Percentiles rank a stretch among this genome's conserved stretches.
Conservation (phyloP, 2,797 vertebrate genomes). For the Caiman crocodilus region DNA sequence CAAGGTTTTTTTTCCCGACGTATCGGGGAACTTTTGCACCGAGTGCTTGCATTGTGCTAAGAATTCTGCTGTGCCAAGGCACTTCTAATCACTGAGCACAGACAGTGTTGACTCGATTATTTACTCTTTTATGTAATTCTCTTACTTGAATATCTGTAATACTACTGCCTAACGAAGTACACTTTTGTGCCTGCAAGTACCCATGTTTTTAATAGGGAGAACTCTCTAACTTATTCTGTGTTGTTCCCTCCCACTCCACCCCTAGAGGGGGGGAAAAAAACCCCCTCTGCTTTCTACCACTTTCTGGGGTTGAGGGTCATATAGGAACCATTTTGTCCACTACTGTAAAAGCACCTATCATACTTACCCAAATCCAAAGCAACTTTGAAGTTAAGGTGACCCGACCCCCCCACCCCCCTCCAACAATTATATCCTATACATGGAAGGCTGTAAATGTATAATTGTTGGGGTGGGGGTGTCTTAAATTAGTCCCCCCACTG, state of each 20-base stretch:
- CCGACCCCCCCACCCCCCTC: too few relatives aligned
- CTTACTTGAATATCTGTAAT: background rate
- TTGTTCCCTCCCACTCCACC: background rate
- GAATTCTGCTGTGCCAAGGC: too few relatives aligned
- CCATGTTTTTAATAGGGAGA: background rate
- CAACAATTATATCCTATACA: too few relatives aligned
- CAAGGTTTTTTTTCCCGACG: too few relatives aligned
- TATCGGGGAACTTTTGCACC: too few relatives aligned
- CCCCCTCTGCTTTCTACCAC: fast-evolving
- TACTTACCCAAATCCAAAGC: background rate
- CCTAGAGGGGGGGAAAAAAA: background rate
- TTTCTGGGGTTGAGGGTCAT: background rate
- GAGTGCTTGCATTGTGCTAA: too few relatives aligned
- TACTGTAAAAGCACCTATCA: background rate
- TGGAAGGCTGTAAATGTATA: background rate
- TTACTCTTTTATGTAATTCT: background rate
- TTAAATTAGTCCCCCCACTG: too few relatives aligned
- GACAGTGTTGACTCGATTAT: too few relatives aligned
- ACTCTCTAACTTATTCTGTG: background rate
- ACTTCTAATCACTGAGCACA: too few relatives aligned
- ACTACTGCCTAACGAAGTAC: fast-evolving
- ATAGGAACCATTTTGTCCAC: background rate
- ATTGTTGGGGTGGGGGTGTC: background rate
- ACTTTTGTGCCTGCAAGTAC: background rate
- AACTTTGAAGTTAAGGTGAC: fast-evolving